A percentile compares a stretch with the other conserved stretches of the same genome.
Evolutionary conservation across 2,797 vertebrate genomes (phyloP).

Genomic region (Thamnophis elegans): DNA sequence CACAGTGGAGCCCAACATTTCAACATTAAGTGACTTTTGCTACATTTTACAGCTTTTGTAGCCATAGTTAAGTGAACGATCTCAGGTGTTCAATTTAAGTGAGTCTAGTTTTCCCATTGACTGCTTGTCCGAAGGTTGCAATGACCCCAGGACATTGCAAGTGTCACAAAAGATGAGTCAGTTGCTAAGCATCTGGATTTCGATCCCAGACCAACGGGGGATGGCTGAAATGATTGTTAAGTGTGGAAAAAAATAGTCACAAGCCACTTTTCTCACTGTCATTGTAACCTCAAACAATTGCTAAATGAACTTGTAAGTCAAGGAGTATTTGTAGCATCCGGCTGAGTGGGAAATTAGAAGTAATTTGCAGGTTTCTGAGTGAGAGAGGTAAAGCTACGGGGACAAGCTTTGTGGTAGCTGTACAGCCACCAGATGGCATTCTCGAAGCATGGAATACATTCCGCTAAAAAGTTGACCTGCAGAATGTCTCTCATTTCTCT

Average conservation of each 20-base stretch:
- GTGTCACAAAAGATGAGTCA: not conserved
- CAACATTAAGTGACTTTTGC: not conserved
- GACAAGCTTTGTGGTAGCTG: not conserved
- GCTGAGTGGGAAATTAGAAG: not conserved
- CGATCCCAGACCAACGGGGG: not conserved
- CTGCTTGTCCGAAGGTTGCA: not conserved
- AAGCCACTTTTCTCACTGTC: not conserved
- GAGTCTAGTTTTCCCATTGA: not conserved
- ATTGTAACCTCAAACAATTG: not conserved
- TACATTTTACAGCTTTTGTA: not conserved
- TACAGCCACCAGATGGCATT: constrained; percentile 44
- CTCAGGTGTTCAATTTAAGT: not conserved
- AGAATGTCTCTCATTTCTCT: not conserved
- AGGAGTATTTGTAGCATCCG: not conserved
- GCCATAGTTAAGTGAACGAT: not conserved
- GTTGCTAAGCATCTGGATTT: not conserved
- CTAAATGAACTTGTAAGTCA: not conserved
- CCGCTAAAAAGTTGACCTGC: too few relatives aligned
- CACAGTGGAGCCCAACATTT: not conserved
- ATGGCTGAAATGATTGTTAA: not conserved
- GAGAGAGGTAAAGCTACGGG: not conserved
- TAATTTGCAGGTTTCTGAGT: not conserved
- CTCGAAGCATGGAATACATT: not conserved
- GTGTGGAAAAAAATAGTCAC: not conserved
- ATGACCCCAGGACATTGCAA: not conserved